Base-by-base conservation (phyloP, 2,797 vertebrate species). In the Selene dorsalis region DNA sequence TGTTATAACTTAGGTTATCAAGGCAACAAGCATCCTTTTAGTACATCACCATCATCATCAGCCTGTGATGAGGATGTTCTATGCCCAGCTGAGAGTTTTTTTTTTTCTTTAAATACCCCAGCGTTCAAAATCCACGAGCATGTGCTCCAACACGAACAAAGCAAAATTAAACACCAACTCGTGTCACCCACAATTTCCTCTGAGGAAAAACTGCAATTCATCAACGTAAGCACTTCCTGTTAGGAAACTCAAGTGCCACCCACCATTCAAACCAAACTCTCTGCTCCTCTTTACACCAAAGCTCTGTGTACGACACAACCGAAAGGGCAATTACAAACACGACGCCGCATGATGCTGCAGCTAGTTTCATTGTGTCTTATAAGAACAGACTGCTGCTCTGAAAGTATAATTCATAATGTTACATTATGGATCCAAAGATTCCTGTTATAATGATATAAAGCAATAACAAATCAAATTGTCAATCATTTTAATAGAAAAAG, bases 151-250 rank as follows among this genome's bases (percentile, higher is more conserved):
- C 47, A 13, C 0, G 30, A 67, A 22, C 50, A 32, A 60, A 69
- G 66, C 0, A 4, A 80, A 84, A 59, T 67, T 13, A 61, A 84
- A 81, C 69, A 65, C n/a, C 7, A 48, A 75, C 43, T 52, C 0
- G 17, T 79, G 53, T 90, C 89, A 92, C 91, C 91, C 89, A 91
- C 91, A 92, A 84, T 88, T 93, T 93, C 91, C 89, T 92, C 88
- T 73, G 75, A 91, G 88, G 90, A 88, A 84, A 82, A 91, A 83
- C 71, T 83, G 83, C 74, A 72, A 89, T 87, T 88, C 82, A 87
- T 85, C 73, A 84, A 82, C 78, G 68, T 67, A 84, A 88, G 84
- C 69, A 53, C 89, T 92, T 93, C 92, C 92, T 94, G 91, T 89
- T 77, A 87, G 83, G 86, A 89, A 90, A 88, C 87, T 64, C 56